Evolutionary conservation across 2,888 invertebrate species (phyloP).

Genomic region (Leptinotarsa juncta): DNA sequence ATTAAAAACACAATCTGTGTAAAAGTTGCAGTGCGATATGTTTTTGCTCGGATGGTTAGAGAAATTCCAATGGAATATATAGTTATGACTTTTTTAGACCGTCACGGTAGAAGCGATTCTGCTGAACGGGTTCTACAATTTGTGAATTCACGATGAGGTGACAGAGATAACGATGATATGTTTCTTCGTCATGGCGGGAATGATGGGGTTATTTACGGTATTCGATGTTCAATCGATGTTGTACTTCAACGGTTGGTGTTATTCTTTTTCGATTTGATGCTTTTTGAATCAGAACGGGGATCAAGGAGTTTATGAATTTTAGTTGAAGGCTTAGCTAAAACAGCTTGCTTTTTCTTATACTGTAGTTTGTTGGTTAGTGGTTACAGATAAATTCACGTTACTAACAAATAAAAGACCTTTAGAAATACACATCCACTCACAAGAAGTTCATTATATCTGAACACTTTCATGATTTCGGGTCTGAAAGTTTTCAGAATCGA

Average conservation of each 20-base stretch:
- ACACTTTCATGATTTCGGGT: too few relatives aligned
- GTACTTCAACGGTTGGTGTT: not conserved
- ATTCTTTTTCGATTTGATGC: not conserved
- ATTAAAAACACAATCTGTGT: conserved; percentile 57
- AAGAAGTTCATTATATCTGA: too few relatives aligned
- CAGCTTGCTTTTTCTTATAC: too few relatives aligned
- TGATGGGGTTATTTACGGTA: not conserved
- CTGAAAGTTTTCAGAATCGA: too few relatives aligned
- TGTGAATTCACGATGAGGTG: conserved; percentile 17
- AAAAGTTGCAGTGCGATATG: conserved; percentile 50
- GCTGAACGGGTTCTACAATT: conserved; percentile 15
- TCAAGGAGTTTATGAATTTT: too few relatives aligned
- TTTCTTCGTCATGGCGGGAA: conserved; percentile 1
- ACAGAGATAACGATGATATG: not conserved
- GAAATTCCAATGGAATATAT: conserved; percentile 36
- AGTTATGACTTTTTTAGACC: conserved; percentile 41
- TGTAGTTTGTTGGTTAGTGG: too few relatives aligned
- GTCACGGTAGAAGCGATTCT: conserved; percentile 4
- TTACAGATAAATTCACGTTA: too few relatives aligned
- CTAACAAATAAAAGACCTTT: too few relatives aligned
- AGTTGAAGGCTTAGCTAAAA: too few relatives aligned
- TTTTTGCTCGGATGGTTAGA: conserved; percentile 45
- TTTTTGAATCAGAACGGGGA: too few relatives aligned
- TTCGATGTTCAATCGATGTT: not conserved
- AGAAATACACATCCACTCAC: too few relatives aligned